Base-by-base conservation (phyloP, 2,888 invertebrate species). In the Parascotia fuliginaria region DNA sequence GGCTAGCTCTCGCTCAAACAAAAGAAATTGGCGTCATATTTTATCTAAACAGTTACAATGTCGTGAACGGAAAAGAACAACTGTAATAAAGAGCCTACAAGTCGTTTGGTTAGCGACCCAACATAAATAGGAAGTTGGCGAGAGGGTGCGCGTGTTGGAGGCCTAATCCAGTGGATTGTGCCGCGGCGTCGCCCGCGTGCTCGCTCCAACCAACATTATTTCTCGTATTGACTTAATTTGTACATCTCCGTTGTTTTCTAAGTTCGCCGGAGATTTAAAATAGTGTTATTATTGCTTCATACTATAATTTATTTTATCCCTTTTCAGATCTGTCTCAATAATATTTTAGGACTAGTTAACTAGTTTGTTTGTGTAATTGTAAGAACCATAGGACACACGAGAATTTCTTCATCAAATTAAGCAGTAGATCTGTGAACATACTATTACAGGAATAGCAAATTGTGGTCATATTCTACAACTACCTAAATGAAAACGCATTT, bases 21-120 rank as follows among this genome's bases (percentile, higher is more conserved):
- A 77, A 79, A 79, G 73, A 74, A 81, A 84, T 83, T 73, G 77
- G 67, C 72, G 69, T 82, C 75, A 85, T 89, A 87, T 89, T 88
- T 87, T 86, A 85, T 83, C 81, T 80, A 77, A 79, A 75, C 79
- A 75, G 77, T 84, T 85, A 88, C 85, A 83, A 82, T 79, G 73
- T 82, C 78, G 81, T 85, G 86, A 87, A 76, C 83, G 84, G 82
- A 85, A 88, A 87, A 85, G 84, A 89, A 92, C 90, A 92, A 89
- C 84, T 89, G 90, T 89, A 89, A 88, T 89, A 90, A 89, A 90
- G 85, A 84, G 89, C 87, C 88, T 89, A 89, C 89, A 89, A 90
- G 90, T 89, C 89, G 89, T 89, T 89, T 85, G 84, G 84, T 85
- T 84, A 81, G 85, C 79, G 83, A 81, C 80, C 83, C 79, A 80